Conservation (phyloP, 2,113 vertebrate genomes). For the Argyrosomus japonicus region DNA sequence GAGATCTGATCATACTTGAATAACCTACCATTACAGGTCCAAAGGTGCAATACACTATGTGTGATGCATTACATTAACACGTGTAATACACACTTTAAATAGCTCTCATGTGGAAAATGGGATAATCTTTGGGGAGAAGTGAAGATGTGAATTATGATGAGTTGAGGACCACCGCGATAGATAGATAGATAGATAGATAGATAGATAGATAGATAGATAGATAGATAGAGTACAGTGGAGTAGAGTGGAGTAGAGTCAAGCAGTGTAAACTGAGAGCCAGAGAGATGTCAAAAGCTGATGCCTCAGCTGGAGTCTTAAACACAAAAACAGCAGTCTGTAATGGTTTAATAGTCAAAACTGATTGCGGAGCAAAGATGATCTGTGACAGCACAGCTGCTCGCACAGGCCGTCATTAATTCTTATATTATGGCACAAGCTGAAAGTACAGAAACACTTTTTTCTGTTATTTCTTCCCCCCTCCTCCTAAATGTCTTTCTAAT, state of each 20-base stretch:
- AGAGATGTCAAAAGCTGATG: background rate
- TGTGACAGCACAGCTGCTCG: conserved; percentile 30
- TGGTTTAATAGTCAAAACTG: conserved; percentile 10
- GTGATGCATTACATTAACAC: conserved; percentile 10
- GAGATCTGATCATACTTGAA: conserved; percentile 32
- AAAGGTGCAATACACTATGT: conserved; percentile 4
- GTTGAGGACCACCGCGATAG: background rate
- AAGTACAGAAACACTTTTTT: background rate
- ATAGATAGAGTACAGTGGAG: background rate
- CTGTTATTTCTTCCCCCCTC: background rate
- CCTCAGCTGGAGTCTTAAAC: background rate
- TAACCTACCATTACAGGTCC: conserved; percentile 22
- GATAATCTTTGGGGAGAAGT: background rate
- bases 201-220: background rate
- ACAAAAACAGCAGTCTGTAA: conserved; percentile 22
- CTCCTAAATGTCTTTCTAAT: conserved; percentile 3
- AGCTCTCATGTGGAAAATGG: background rate
- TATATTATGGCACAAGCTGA: conserved; percentile 11
- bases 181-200: background rate
- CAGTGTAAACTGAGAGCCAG: background rate
- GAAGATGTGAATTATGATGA: background rate
- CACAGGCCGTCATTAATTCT: conserved; percentile 23
- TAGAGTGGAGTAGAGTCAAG: too few relatives aligned
- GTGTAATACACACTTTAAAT: conserved; percentile 7
- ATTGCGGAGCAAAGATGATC: conserved; percentile 2